Base-by-base conservation (phyloP, 1,140 invertebrate genomes). In the Condylostylus longicornis region DNA sequence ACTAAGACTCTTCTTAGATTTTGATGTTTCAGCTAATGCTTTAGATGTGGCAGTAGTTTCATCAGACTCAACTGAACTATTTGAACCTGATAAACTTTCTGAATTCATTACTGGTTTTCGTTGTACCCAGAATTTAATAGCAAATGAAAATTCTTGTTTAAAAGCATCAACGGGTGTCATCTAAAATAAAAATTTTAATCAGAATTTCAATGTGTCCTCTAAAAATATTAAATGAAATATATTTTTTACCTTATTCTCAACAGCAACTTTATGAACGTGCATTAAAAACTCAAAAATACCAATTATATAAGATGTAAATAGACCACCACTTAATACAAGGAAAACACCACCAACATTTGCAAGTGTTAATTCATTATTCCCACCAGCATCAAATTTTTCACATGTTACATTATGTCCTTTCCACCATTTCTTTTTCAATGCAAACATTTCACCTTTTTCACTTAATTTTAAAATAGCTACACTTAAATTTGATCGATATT, bases 381-480 rank as follows among this genome's bases (percentile, higher is more conserved):
- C 50, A 2, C 48, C 51, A 27, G 50, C 52, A 17, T 48, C 47
- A n/a, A 45, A 29, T 7, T 42, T 14, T 1, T 42, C 42, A 18
- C 46, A 51, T n/a, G 51, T 51, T 0, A 49, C 46, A 22, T 50
- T 55, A 15, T 68, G 68, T 19, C 74, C 66, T 53, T 77, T 73
- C 87, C 87, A 93, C 87, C 86, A 93, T 53, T 79, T 82, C 17
- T 74, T 71, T 56, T 90, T 90, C n/a, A 93, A 56, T 29, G 75
- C 67, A 30, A 74, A 66, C 5, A 94, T 56, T 39, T 68, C 70
- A 3, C 84, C 86, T 40, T 71, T 73, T 61, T 93, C 88, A 52
- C 87, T 83, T 4, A 93, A 56, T 48, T 74, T 72, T 7, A 93
- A 55, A 18, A 94, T 76, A 5, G 81, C 75, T 17, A 71, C 71